Conservation (phyloP, 2,888 invertebrate genomes). For the Tetragonula carbonaria region DNA sequence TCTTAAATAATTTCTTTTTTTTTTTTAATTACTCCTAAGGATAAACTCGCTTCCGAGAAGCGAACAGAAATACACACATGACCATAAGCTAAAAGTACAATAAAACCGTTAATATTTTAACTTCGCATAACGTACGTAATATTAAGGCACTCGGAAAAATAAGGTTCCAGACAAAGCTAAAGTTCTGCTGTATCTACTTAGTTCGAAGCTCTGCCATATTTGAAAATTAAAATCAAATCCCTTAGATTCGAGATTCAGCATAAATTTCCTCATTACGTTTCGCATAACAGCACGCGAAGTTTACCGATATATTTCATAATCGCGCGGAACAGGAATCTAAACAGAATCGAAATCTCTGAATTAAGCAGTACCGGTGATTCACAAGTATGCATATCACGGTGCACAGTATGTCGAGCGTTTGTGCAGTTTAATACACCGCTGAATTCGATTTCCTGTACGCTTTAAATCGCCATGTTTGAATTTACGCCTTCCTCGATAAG, state of each 20-base stretch:
- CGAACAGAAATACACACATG: no score
- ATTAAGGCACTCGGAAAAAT: no score
- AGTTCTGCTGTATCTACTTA: no score
- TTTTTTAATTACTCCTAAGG: no score
- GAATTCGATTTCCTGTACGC: conserved; percentile 18
- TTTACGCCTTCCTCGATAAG: conserved; percentile 10
- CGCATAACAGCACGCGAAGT: not conserved
- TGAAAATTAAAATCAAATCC: not conserved
- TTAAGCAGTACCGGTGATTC: conserved; percentile 12
- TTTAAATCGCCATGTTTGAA: conserved; percentile 10
- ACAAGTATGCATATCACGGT: not conserved
- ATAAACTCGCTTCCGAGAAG: no score
- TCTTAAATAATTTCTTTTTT: no score
- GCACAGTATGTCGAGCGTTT: conserved; percentile 17
- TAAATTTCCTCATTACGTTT: not conserved
- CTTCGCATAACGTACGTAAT: no score
- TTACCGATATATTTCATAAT: not conserved
- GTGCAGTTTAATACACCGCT: not conserved
- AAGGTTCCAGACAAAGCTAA: no score
- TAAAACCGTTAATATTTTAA: no score
- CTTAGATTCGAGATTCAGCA: not conserved
- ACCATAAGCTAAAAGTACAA: not conserved
- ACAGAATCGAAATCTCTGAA: conserved; percentile 14
- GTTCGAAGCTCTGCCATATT: no score
- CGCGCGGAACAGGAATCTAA: not conserved